phyloP scores from a whole-genome alignment of 2,888 invertebrate species.

The Idaea dimidiata region DNA sequence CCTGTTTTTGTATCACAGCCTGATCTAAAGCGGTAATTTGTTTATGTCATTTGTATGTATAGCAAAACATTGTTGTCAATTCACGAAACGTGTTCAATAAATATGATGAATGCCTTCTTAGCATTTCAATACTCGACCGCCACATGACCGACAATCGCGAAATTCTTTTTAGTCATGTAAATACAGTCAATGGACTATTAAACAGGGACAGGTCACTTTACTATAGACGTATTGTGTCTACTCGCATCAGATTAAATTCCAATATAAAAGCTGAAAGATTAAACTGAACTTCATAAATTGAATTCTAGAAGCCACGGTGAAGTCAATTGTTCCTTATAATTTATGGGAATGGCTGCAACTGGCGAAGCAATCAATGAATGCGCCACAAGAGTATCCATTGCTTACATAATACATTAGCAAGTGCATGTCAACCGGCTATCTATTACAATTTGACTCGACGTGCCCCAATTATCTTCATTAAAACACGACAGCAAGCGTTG shows the following conservation, averaged over 20 bases:
- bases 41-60: slow-evolving; percentile 39
- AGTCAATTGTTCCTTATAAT: slow-evolving; percentile 7
- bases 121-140: slow-evolving; percentile 59
- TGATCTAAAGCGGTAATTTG: slow-evolving; percentile 36
- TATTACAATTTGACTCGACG: slow-evolving; percentile 43
- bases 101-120: slow-evolving; percentile 59
- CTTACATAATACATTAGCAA: slow-evolving; percentile 50
- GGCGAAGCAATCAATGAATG: slow-evolving; percentile 33
- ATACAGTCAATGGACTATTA: slow-evolving; percentile 20
- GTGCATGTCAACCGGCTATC: slow-evolving; percentile 38
- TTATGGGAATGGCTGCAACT: slow-evolving; percentile 49
- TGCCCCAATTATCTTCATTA: slow-evolving; percentile 39
- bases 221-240: too few species aligned
- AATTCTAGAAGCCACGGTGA: neutral
- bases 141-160: slow-evolving; percentile 46
- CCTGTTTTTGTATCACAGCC: slow-evolving; percentile 22
- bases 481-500: slow-evolving; percentile 24
- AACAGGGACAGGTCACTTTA: neutral
- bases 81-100: slow-evolving; percentile 43
- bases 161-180: slow-evolving; percentile 57
- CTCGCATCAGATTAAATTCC: neutral
- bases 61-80: slow-evolving; percentile 29
- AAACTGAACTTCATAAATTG: neutral
- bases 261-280: neutral
- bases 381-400: slow-evolving; percentile 30